Evolutionary conservation across 2,113 vertebrate species (phyloP), one percentile per base, ranked within the genome.

Genomic region (Ameiurus melas): DNA sequence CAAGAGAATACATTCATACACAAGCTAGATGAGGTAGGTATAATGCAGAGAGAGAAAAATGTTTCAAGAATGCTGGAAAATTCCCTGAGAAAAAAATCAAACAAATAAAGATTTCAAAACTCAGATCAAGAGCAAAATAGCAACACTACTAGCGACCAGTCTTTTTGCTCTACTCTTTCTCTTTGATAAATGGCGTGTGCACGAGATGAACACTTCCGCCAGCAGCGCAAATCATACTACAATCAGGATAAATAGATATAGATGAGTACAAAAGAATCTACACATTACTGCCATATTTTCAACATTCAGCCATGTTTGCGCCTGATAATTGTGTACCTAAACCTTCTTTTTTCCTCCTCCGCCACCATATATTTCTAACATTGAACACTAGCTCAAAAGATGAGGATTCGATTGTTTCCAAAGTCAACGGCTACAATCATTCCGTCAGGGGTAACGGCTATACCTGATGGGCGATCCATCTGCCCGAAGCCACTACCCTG

Each of bases 11-110:
- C 97, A 98, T 98, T 98, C 97, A 97, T 97, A 97, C 97, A 96
- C 95, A 97, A 97, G 96, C 96, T 96, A 96, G 96, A 97, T 98
- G 98, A 99, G 98, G 98, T 99, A 99, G 98, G 97, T 97, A 93
- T 95, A 95, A 97, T 96, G 96, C 95, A 97, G 97, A 95, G 95
- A 95, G 95, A 96, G 87, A 85, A 96, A 93, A 95, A 90, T 93
- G 93, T 93, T 94, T 95, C 94, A 93, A 95, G 94, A 96, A 97
- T 93, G 92, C 93, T 94, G 96, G 96, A 96, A 47, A 97, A 97
- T 97, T 99, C 98, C 98, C 98, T 99, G 98, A 99, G 98, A 99
- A 92, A 92, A 95, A 92, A 92, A 95, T 93, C 87, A 88, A 64
- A 88, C 77, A 88, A 87, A 64, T 62, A 89, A 83, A 86, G 89